Evolutionary conservation across 2,113 vertebrate genomes (phyloP), one percentile per base, ranked within the genome.

Genomic region (Chroicocephalus ridibundus): DNA sequence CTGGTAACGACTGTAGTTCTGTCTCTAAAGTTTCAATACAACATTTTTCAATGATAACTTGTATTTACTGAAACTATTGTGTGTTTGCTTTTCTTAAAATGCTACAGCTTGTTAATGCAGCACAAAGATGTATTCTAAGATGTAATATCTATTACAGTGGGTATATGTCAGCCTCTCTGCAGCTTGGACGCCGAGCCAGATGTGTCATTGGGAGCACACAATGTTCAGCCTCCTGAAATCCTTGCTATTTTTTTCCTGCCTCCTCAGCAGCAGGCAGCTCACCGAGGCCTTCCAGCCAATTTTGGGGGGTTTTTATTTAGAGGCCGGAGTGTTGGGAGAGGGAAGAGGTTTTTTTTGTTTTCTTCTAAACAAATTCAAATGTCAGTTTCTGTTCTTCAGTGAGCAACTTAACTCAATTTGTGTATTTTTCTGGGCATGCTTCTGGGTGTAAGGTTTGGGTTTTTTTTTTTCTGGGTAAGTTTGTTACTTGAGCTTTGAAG

Each of bases 61-160:
- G 94, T 95, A 96, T 95, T 96, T 97, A 95, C 91, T 95, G 94
- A 74, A 97, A 96, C 91, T 86, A 11, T 34, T 65, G 12, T 72
- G 2, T 52, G 6, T 79, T 91, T 92, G 36, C 66, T 91, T 82
- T 66, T 42, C 86, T 82, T 42, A 31, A 57, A 89, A 69, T 13
- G 20, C 15, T 9, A 21, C 69, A 57, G 64, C 70, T 66, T 34
- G 74, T 75, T 19, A 68, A 70, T 47, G 27, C 47, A 82, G 52
- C 83, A 54, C 44, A 82, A 57, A 79, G 49, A 14, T 47, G 51
- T 13, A 2, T 7, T 81, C 21, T 24, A 1, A 70, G 76, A 34
- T 11, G 14, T 27, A 32, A 1, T 44, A 3, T 49, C 38, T 86
- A 3, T 91, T 69, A n/a, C 62, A 58, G 19, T 96, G 96, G 91